Base-by-base conservation (phyloP, 1,140 invertebrate species). In the Hyles vespertilio region DNA sequence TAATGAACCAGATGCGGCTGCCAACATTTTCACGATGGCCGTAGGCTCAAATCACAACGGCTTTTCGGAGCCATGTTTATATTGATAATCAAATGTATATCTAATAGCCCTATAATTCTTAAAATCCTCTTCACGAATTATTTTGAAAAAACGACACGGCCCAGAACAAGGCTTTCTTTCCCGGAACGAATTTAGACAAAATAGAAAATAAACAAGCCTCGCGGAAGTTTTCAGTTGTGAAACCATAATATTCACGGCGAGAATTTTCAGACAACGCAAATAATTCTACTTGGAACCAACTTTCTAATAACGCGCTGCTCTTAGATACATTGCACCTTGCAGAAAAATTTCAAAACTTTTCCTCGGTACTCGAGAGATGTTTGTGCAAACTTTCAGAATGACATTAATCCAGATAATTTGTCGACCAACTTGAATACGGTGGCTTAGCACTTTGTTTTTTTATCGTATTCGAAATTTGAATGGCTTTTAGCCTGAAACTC, bases 251-350 rank as follows among this genome's bases (percentile, higher is more conserved):
- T 70, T 67, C 67, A 64, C 55, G 60, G 60, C 61, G 58, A 67
- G 64, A 70, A 75, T 61, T 40, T 40, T 40, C 8, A 40, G 36
- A 40, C 5, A 40, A 40, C 36, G 36, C 36, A 40, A 40, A 40
- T 40, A 40, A 40, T 40, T 40, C 36, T 40, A 40, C 36, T 40
- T 40, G 36, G 46, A 11, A 62, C 69, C 67, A 80, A 79, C 67
- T 81, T 79, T 73, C 76, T 81, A 79, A 81, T 81, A 81, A 81
- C 76, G 56, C 61, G 63, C 63, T 65, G 65, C 61, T 61, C 59
- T 70, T 74, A 75, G 74, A 81, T 79, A 79, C 72, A 79, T 75
- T 81, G 78, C 76, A 81, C 67, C 73, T 76, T 70, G 70, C 69
- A 70, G 74, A 74, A 71, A 73, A 74, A 59, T 81, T 79, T 74